These are phyloP conservation scores for Rhagologus leucostigma DNA, from an alignment of 2,113 vertebrate species.

Conservation along the genomic window DNA sequence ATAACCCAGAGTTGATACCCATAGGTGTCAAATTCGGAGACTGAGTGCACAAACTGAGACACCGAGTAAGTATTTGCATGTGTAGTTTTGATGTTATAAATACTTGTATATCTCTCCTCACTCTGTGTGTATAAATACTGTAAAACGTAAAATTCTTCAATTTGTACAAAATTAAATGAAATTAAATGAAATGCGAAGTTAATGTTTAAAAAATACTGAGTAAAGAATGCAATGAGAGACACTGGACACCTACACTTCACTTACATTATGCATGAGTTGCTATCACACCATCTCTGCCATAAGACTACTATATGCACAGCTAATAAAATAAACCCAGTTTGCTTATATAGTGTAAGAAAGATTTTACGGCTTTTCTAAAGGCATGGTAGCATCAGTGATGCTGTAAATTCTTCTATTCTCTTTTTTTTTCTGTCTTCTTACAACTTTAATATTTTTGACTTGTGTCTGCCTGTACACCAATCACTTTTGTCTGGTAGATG, in stretches of 20 bases:
- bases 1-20: neutral
- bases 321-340: neutral
- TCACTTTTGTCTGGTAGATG: neutral
- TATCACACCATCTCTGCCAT: neutral
- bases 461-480: neutral
- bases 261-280: neutral
- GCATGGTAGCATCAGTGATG: fast-evolving
- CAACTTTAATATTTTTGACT: neutral
- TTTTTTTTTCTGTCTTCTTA: neutral
- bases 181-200: neutral
- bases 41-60: neutral
- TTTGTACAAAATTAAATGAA: neutral
- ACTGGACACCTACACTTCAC: neutral
- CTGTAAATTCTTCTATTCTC: neutral
- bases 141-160: neutral
- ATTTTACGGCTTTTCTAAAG: neutral
- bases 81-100: neutral
- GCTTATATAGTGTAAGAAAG: neutral
- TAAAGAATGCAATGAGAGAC: neutral
- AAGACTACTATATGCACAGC: neutral
- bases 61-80: neutral
- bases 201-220: neutral
- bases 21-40: neutral
- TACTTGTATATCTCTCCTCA: neutral
- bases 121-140: neutral